These are phyloP conservation scores for Drosophila lacertosa DNA, from an alignment of 1,140 invertebrate genomes.

Conservation along the genomic window DNA sequence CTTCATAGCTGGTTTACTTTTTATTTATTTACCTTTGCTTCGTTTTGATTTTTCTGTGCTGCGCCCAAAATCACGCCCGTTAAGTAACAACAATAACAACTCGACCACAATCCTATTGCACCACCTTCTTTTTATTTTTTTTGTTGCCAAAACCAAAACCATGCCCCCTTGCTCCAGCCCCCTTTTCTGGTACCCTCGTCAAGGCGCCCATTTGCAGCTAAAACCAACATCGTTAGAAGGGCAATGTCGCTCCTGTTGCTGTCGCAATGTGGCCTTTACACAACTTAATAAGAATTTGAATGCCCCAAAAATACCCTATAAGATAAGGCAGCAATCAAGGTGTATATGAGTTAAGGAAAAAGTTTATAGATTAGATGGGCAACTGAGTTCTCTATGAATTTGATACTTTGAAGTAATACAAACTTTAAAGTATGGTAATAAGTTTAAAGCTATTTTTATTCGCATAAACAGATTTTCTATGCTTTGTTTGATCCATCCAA, in stretches of 20 bases:
- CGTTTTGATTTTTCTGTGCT: neutral
- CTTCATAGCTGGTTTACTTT: neutral
- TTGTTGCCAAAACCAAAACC: neutral
- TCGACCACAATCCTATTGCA: neutral
- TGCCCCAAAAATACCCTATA: slow-evolving; percentile 7
- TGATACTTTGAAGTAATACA: too few species aligned
- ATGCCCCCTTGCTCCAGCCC: too few species aligned
- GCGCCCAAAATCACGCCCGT: slow-evolving; percentile 25
- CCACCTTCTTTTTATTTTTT: neutral
- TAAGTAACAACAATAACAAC: slow-evolving; percentile 21
- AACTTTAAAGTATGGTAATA: too few species aligned
- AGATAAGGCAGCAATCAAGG: too few species aligned
- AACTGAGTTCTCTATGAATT: too few species aligned
- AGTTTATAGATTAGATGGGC: too few species aligned
- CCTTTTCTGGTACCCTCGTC: neutral
- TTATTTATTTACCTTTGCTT: slow-evolving; percentile 17
- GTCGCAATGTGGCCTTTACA: slow-evolving; percentile 5
- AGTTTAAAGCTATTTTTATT: too few species aligned
- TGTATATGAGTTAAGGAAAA: too few species aligned
- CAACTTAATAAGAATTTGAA: slow-evolving; percentile 23
- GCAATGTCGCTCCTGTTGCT: slow-evolving; percentile 14
- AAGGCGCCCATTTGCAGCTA: neutral
- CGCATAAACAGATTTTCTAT: too few species aligned
- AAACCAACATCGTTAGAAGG: slow-evolving; percentile 21
- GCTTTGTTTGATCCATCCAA: too few species aligned